A percentile compares a stretch with the other conserved stretches of the same genome.
These are phyloP conservation scores for Falco berigora DNA, from an alignment of 2,797 vertebrate species.

Conservation along the genomic window DNA sequence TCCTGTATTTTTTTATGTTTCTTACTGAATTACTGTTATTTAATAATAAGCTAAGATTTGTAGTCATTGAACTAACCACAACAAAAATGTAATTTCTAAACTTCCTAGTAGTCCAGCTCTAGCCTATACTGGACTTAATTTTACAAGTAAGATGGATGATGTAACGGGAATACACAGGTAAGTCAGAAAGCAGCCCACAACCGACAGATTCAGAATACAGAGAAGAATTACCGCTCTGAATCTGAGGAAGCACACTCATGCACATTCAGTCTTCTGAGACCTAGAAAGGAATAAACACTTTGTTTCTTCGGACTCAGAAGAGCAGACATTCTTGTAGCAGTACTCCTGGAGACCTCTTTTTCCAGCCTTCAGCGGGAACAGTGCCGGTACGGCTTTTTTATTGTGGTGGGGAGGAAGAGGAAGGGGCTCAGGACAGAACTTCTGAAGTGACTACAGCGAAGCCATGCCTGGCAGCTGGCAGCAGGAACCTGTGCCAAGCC, in stretches of 20 bases:
- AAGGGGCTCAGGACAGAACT: not conserved
- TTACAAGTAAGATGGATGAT: not conserved
- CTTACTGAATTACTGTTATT: not conserved
- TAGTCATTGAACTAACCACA: not conserved
- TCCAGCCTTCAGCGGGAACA: not conserved
- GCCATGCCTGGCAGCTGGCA: not conserved
- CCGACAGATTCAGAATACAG: not conserved
- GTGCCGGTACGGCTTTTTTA: no score
- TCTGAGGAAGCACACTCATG: not conserved
- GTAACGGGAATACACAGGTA: not conserved
- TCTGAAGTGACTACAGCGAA: not conserved
- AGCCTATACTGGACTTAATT: not conserved
- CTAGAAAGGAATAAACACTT: not conserved
- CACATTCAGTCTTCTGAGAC: not conserved
- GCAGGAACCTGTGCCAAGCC: not conserved
- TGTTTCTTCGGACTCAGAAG: not conserved
- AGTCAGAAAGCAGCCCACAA: not conserved
- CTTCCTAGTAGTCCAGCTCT: not conserved
- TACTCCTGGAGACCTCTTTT: not conserved
- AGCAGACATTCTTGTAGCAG: not conserved
- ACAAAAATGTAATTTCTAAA: not conserved
- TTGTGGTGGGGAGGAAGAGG: not conserved
- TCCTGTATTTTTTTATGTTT: not conserved
- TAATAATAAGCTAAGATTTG: not conserved
- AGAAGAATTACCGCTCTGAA: not conserved